These are phyloP conservation scores for Lasioglossum baleicum DNA, from an alignment of 1,140 invertebrate species.

Conservation along the genomic window DNA sequence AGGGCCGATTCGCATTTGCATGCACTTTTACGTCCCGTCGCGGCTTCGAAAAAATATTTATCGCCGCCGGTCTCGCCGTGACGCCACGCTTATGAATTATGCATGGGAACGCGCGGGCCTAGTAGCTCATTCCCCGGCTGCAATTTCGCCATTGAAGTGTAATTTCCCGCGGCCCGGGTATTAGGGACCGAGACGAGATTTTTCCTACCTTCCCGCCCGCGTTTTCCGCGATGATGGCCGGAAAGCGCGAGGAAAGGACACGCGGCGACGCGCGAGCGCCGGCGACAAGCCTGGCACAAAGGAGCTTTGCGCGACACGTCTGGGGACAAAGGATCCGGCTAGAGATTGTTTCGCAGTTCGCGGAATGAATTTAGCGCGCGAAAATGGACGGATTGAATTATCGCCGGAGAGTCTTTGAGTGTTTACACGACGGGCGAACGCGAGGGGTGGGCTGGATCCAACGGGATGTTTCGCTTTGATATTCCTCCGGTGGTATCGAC, in stretches of 20 bases:
- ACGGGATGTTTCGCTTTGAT: too few relatives aligned
- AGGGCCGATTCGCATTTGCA: constrained; percentile 65
- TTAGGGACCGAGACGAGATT: constrained; percentile 57
- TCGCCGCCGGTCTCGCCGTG: constrained; percentile 67
- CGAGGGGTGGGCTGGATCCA: too few relatives aligned
- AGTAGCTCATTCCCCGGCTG: constrained; percentile 64
- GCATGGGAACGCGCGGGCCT: constrained; percentile 67
- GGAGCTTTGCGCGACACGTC: not conserved
- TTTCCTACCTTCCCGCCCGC: too few relatives aligned
- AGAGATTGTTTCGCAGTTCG: constrained; percentile 16
- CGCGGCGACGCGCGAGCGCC: too few relatives aligned
- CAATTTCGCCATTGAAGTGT: constrained; percentile 63
- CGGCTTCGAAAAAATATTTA: constrained; percentile 69
- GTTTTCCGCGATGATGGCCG: constrained; percentile 38
- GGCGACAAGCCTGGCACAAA: too few relatives aligned
- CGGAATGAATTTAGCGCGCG: constrained; percentile 7
- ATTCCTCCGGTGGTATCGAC: too few relatives aligned
- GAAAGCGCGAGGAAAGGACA: constrained; percentile 27
- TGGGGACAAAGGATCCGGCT: constrained; percentile 4
- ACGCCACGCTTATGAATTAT: constrained; percentile 76
- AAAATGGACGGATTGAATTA: constrained; percentile 27
- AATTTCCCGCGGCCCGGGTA: constrained; percentile 58
- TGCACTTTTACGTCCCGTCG: constrained; percentile 60
- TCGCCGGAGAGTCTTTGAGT: constrained; percentile 1
- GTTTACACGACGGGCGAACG: not conserved